Conservation (phyloP, 2,797 vertebrate species). For the Novumbra hubbsi region DNA sequence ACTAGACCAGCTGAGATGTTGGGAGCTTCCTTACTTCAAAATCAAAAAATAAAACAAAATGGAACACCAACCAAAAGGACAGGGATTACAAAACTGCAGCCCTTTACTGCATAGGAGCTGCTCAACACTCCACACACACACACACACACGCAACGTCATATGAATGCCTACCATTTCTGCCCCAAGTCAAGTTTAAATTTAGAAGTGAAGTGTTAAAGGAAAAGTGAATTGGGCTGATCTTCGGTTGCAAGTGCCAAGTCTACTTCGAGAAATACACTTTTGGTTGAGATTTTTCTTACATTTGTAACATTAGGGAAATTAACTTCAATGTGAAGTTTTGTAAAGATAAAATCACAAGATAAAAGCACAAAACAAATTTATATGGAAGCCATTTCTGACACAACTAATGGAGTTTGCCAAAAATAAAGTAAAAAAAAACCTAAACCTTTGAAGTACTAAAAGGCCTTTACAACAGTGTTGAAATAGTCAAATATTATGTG, state of each 20-base stretch:
- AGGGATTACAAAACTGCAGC: slow-evolving; percentile 4
- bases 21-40: slow-evolving; percentile 23
- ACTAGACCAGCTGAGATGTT: slow-evolving; percentile 29
- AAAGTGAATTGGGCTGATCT: slow-evolving; percentile 75
- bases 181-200: slow-evolving; percentile 8
- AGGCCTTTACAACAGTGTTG: slow-evolving; percentile 19
- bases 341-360: slow-evolving; percentile 21
- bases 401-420: slow-evolving; percentile 28
- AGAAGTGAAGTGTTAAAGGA: slow-evolving; percentile 9
- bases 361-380: slow-evolving; percentile 29
- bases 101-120: slow-evolving; percentile 22
- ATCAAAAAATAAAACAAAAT: slow-evolving; percentile 21
- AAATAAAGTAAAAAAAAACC: slow-evolving; percentile 12
- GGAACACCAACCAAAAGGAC: slow-evolving; percentile 11
- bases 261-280: slow-evolving; percentile 69
- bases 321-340: slow-evolving; percentile 44
- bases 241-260: slow-evolving; percentile 75
- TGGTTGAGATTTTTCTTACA: slow-evolving; percentile 72
- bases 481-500: slow-evolving; percentile 35
- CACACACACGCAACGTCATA: slow-evolving; percentile 17
- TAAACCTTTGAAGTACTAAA: slow-evolving; percentile 20
- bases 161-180: slow-evolving; percentile 18
- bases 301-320: slow-evolving; percentile 53
- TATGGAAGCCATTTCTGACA: slow-evolving; percentile 28
- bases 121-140: slow-evolving; percentile 16